A percentile compares a stretch with the other conserved stretches of the same genome.
Evolutionary conservation across 2,113 vertebrate genomes (phyloP).

Genomic region (Reinhardtius hippoglossoides): DNA sequence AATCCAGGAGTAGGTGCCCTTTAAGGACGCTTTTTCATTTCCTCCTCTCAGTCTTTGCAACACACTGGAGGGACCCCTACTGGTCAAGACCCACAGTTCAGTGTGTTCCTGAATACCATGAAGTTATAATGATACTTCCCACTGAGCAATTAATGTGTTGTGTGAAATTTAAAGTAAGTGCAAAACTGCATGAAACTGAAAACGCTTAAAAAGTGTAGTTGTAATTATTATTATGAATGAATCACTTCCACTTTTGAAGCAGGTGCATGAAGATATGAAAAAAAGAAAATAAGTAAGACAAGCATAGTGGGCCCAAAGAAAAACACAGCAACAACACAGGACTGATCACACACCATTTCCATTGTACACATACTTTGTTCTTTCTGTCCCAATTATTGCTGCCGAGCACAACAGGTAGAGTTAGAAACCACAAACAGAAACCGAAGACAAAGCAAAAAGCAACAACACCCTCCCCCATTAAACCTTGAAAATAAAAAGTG

Average conservation of each 20-base stretch:
- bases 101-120: background rate
- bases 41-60: background rate
- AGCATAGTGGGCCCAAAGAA: constrained; percentile 72
- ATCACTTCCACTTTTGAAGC: constrained; percentile 62
- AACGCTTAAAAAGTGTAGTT: constrained; percentile 79
- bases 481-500: constrained; percentile 16
- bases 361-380: constrained; percentile 68
- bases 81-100: background rate
- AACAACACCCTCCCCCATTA: constrained; percentile 18
- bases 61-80: background rate
- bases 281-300: constrained; percentile 68
- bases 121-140: background rate
- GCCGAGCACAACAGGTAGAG: constrained; percentile 50
- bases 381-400: constrained; percentile 64
- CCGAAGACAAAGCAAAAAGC: constrained; percentile 34
- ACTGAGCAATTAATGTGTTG: background rate
- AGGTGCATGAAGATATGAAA: constrained; percentile 65
- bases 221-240: constrained; percentile 66
- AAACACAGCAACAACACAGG: constrained; percentile 74
- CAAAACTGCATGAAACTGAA: constrained; percentile 23
- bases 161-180: background rate
- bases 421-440: constrained; percentile 68
- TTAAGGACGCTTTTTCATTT: background rate
- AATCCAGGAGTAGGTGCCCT: background rate
- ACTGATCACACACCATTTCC: constrained; percentile 76